phyloP scores from a whole-genome alignment of 1,140 invertebrate genomes.

The Drosophila neocordata region DNA sequence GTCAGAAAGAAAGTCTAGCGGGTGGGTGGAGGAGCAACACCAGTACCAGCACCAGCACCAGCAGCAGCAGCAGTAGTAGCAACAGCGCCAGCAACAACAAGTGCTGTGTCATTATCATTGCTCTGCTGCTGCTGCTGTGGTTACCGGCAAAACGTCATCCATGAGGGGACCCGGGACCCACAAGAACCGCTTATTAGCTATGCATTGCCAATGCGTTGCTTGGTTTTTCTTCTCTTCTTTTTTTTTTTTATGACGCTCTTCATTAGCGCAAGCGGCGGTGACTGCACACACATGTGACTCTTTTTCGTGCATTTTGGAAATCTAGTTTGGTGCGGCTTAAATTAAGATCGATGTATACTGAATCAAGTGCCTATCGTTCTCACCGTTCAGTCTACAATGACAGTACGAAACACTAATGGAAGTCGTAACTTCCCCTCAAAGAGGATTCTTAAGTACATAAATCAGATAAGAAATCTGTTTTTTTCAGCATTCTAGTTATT shows the following conservation, averaged over 20 bases:
- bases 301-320: slow-evolving; percentile 7
- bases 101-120: slow-evolving; percentile 18
- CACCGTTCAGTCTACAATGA: too few relatives aligned
- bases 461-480: neutral
- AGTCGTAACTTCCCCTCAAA: too few relatives aligned
- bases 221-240: slow-evolving; percentile 14
- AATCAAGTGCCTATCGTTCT: too few relatives aligned
- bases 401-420: too few relatives aligned
- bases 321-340: neutral
- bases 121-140: neutral
- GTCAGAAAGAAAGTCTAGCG: slow-evolving; percentile 55
- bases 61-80: neutral
- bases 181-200: slow-evolving; percentile 76
- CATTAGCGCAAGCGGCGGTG: slow-evolving; percentile 45
- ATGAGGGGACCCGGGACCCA: slow-evolving; percentile 20
- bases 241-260: slow-evolving; percentile 43
- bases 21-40: neutral
- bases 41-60: neutral
- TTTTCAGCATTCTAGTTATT: too few relatives aligned
- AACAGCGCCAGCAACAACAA: slow-evolving; percentile 50
- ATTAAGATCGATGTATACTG: neutral
- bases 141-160: neutral
- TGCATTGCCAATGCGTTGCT: slow-evolving; percentile 62
- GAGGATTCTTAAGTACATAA: too few relatives aligned
- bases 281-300: slow-evolving; percentile 5